A percentile compares a stretch with the other conserved stretches of the same genome.
Evolutionary conservation across 2,888 invertebrate genomes (phyloP).

Genomic region (Tinea semifulvella): DNA sequence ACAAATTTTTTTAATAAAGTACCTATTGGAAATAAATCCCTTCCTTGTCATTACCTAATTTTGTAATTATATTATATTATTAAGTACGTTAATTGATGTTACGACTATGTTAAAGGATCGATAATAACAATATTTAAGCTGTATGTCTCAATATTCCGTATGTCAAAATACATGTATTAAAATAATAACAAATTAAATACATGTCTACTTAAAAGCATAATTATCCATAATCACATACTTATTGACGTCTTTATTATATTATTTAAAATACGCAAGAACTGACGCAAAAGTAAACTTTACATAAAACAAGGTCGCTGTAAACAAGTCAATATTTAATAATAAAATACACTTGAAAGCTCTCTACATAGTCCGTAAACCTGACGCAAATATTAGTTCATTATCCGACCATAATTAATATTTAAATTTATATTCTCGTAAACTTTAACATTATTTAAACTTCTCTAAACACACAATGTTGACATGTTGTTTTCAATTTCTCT

Average conservation of each 20-base stretch:
- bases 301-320: conserved; percentile 11
- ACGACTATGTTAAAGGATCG: no score
- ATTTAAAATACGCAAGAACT: conserved; percentile 5
- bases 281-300: conserved; percentile 11
- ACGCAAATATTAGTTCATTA: background rate
- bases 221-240: conserved; percentile 2
- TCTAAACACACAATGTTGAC: no score
- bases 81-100: no score
- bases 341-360: conserved; percentile 2
- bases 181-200: background rate
- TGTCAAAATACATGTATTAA: background rate
- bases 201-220: conserved; percentile 1
- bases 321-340: conserved; percentile 9
- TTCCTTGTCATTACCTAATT: no score
- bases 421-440: background rate
- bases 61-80: no score
- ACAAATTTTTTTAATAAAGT: no score
- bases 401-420: background rate
- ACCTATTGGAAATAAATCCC: no score
- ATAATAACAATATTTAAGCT: no score
- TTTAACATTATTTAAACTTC: no score
- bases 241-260: conserved; percentile 10
- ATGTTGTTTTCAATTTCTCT: no score
- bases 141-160: no score
- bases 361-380: background rate